Evolutionary conservation across 2,113 vertebrate species (phyloP), one percentile per base, ranked within the genome.

Genomic region (Limanda limanda): DNA sequence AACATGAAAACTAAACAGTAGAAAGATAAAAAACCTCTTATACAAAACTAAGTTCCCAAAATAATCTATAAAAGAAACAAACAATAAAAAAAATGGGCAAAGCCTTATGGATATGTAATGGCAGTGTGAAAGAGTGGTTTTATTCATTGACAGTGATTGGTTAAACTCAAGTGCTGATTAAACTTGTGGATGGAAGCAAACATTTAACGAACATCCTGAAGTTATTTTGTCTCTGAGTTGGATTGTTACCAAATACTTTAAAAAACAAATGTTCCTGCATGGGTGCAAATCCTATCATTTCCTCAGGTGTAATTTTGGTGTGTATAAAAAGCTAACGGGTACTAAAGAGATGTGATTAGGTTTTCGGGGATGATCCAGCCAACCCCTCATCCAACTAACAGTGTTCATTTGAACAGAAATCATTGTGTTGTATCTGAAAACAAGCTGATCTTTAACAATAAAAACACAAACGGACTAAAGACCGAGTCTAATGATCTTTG

Each of bases 331-430:
- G 23, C 55, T 15, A 11, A 56, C 42, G 4, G 42, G 10, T 45
- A 56, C 24, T 31, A 14, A 58, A 60, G 45, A 59, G 1, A 6
- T 18, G 27, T 59, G 51, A 31, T 51, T 10, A 15, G n/a, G 12
- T 64, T 66, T 23, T 1, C 15, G 61, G 86, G 56, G 56, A 54
- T 85, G 89, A 85, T 59, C 89, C 87, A 86, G 88, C 80, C 89
- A 85, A 61, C 78, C 87, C 87, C 31, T 42, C 5, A 24, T 31
- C 10, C n/a, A 56, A 5, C 48, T 66, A 67, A 51, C 47, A 18
- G 40, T 40, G 37, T 42, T 42, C 3, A 37, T 37, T 10, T 37
- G 35, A 42, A 42, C 40, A 42, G 40, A 42, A 9, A 42, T 42
- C 27, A 31, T 31, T 7, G 27, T 7, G 27, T 31, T 5, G 27